These are phyloP conservation scores for Smittia aterrima DNA, from an alignment of 2,888 invertebrate species.

Conservation along the genomic window DNA sequence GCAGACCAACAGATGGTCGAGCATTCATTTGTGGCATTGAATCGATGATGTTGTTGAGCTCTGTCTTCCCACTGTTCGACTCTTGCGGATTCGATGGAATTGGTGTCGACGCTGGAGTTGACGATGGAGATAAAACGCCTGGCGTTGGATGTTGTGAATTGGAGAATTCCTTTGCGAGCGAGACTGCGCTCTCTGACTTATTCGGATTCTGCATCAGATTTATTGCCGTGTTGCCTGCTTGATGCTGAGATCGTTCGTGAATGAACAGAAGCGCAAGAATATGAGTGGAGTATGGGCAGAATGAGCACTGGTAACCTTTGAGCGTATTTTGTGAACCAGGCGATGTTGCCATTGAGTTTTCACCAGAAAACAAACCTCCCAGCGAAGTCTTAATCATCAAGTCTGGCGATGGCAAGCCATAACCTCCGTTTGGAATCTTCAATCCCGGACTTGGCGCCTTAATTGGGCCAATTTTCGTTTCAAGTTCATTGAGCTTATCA, in stretches of 20 bases:
- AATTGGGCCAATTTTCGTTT: constrained; percentile 47
- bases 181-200: constrained; percentile 49
- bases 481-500: constrained; percentile 52
- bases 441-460: constrained; percentile 50
- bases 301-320: constrained; percentile 84
- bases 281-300: constrained; percentile 85
- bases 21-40: constrained; percentile 51
- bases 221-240: constrained; percentile 49
- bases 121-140: constrained; percentile 59
- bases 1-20: constrained; percentile 63
- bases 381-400: constrained; percentile 50
- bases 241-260: constrained; percentile 83
- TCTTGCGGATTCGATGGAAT: constrained; percentile 46
- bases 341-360: constrained; percentile 46
- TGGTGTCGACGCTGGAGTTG: constrained; percentile 48
- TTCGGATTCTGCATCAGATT: constrained; percentile 47
- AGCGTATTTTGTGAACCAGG: constrained; percentile 47
- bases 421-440: constrained; percentile 53
- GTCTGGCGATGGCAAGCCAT: constrained; percentile 43
- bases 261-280: constrained; percentile 87
- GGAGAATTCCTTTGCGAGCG: constrained; percentile 63
- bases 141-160: constrained; percentile 60
- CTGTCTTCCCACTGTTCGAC: constrained; percentile 44
- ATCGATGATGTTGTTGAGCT: constrained; percentile 45
- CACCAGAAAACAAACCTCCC: constrained; percentile 45